These are phyloP conservation scores for Chaetura pelagica DNA, from an alignment of 2,113 vertebrate genomes.

Conservation along the genomic window DNA sequence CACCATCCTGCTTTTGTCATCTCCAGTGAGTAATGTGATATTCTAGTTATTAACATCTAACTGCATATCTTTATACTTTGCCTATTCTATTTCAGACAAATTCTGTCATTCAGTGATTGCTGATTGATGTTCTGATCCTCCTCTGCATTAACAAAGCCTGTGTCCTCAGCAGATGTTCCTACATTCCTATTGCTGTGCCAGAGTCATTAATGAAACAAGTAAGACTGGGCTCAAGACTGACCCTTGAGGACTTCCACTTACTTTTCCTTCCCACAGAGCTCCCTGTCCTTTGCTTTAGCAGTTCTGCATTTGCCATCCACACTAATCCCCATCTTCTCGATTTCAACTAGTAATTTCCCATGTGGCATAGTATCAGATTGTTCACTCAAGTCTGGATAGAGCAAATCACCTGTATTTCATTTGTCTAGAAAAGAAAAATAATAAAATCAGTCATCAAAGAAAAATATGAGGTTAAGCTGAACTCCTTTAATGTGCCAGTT, in stretches of 20 bases:
- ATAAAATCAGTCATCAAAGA: conserved; percentile 43
- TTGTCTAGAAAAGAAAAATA: background rate
- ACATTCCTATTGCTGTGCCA: conserved; percentile 7
- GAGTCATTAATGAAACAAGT: background rate
- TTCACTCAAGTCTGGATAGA: background rate
- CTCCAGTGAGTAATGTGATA: conserved; percentile 40
- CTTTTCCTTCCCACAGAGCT: background rate
- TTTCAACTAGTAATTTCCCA: conserved; percentile 36
- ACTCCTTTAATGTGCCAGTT: conserved; percentile 46
- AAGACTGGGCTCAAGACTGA: background rate
- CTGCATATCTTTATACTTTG: background rate
- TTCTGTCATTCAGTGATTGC: conserved; percentile 7
- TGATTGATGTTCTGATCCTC: conserved; percentile 15
- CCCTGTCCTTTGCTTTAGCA: background rate
- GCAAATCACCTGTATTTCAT: conserved; percentile 49
- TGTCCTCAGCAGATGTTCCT: conserved; percentile 8
- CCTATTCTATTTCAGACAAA: background rate
- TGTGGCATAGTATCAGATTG: conserved; percentile 18
- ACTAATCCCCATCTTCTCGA: conserved; percentile 40
- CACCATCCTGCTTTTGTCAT: conserved; percentile 42
- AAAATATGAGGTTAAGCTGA: conserved; percentile 51
- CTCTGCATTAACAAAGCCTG: background rate
- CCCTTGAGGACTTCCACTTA: background rate
- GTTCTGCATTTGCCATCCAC: background rate
- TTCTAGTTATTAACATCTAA: conserved; percentile 46